A percentile compares a stretch with the other conserved stretches of the same genome.
phyloP scores from a whole-genome alignment of 2,797 vertebrate genomes.

The Champsocephalus gunnari region DNA sequence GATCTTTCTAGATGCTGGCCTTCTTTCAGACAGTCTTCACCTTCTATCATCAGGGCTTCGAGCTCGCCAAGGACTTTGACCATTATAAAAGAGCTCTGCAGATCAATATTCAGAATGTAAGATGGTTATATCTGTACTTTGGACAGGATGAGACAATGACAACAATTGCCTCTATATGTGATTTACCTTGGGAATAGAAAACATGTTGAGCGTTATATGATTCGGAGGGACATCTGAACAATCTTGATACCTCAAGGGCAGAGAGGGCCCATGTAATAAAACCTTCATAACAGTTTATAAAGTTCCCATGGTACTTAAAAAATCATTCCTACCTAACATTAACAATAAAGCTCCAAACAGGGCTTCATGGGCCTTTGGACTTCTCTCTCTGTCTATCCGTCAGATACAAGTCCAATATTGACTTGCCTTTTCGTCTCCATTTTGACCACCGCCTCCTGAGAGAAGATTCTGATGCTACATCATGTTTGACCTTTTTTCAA shows the following conservation, averaged over 20 bases:
- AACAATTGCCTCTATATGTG: not conserved
- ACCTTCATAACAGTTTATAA: not conserved
- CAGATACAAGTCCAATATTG: not conserved
- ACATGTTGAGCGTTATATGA: not conserved
- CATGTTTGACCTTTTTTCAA: too few species aligned
- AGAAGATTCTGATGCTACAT: not conserved
- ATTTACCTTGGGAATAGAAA: not conserved
- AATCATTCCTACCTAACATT: not conserved
- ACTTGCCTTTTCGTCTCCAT: not conserved
- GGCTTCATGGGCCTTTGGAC: not conserved
- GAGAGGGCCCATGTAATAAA: not conserved
- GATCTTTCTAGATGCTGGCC: conserved; percentile 89
- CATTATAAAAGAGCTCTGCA: conserved; percentile 96
- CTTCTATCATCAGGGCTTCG: conserved; percentile 98
- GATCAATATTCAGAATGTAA: conserved; percentile 99
- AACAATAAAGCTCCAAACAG: not conserved
- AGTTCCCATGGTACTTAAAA: not conserved
- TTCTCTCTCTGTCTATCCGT: not conserved
- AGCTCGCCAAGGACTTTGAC: conserved; percentile 97
- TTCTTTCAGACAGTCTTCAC: conserved; percentile 99
- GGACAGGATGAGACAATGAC: not conserved
- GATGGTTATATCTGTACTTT: conserved; percentile 18
- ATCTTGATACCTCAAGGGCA: not conserved
- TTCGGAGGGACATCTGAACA: not conserved
- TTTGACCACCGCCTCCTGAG: not conserved